phyloP scores from a whole-genome alignment of 1,140 invertebrate genomes.

The Euschistus heros region DNA sequence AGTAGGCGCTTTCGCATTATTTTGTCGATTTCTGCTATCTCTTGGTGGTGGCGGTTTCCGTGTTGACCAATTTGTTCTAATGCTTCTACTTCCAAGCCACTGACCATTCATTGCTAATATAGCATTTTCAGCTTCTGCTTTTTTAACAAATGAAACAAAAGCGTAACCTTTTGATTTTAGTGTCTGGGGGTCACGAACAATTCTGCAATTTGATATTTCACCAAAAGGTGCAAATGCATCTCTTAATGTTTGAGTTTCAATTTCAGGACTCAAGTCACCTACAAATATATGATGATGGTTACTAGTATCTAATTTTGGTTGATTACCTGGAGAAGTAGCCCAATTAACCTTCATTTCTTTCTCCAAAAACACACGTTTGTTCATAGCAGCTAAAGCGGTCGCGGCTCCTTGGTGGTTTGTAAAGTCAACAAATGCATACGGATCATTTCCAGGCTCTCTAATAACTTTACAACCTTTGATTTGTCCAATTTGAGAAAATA shows the following conservation, averaged over 20 bases:
- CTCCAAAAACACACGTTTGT: slow-evolving; percentile 88
- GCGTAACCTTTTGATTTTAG: slow-evolving; percentile 99
- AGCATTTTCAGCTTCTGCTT: slow-evolving; percentile 94
- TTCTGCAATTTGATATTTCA: slow-evolving; percentile 98
- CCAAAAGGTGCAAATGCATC: slow-evolving; percentile 97
- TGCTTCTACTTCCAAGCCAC: slow-evolving; percentile 94
- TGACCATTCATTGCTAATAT: slow-evolving; percentile 98
- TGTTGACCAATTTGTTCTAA: slow-evolving; percentile 99
- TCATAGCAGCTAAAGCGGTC: slow-evolving; percentile 93
- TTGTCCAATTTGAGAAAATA: slow-evolving; percentile 91
- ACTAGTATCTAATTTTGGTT: slow-evolving; percentile 95
- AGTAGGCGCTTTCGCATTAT: slow-evolving; percentile 44
- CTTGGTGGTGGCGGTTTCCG: slow-evolving; percentile 77
- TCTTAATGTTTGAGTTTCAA: slow-evolving; percentile 91
- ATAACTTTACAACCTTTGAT: slow-evolving; percentile 98
- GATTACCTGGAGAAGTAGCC: slow-evolving; percentile 93
- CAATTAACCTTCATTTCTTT: slow-evolving; percentile 99
- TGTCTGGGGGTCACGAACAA: slow-evolving; percentile 96
- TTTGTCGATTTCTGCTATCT: slow-evolving; percentile 36
- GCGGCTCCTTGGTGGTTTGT: slow-evolving; percentile 84
- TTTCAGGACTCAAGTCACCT: slow-evolving; percentile 96
- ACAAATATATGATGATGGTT: slow-evolving; percentile 99
- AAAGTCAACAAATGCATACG: slow-evolving; percentile 97
- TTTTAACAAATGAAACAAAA: slow-evolving; percentile 98
- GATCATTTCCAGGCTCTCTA: slow-evolving; percentile 89